phyloP scores from a whole-genome alignment of 2,888 invertebrate species.

The Molanna angustata region DNA sequence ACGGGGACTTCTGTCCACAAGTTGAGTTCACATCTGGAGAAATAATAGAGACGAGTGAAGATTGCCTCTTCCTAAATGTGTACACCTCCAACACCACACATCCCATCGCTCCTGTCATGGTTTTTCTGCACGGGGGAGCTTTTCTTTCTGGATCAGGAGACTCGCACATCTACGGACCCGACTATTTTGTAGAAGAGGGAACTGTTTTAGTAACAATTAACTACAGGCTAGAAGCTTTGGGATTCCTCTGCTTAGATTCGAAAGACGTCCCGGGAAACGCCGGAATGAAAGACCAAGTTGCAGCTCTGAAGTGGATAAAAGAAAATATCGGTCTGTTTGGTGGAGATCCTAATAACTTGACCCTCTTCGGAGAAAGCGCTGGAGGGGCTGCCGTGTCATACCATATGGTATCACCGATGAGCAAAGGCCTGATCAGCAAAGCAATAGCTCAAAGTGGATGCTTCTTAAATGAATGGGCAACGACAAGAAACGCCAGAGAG shows the following conservation, averaged over 20 bases:
- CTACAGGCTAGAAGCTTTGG: constrained; percentile 45
- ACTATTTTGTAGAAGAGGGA: constrained; percentile 43
- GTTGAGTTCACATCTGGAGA: constrained; percentile 40
- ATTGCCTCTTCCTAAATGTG: constrained; percentile 48
- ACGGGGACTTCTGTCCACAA: constrained; percentile 42
- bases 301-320: constrained; percentile 46
- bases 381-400: constrained; percentile 42
- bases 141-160: constrained; percentile 42
- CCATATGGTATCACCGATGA: constrained; percentile 48
- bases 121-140: constrained; percentile 42
- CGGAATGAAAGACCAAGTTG: constrained; percentile 51
- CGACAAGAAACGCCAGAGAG: constrained; percentile 20
- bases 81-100: constrained; percentile 39
- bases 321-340: constrained; percentile 45
- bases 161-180: constrained; percentile 43
- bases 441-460: constrained; percentile 43
- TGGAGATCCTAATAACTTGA: constrained; percentile 46
- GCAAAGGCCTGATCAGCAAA: constrained; percentile 44
- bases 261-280: constrained; percentile 49
- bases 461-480: constrained; percentile 39
- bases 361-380: constrained; percentile 50
- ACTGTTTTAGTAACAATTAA: constrained; percentile 47
- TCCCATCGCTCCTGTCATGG: constrained; percentile 39
- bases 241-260: constrained; percentile 44
- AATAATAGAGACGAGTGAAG: constrained; percentile 38